Conservation (phyloP, 2,113 vertebrate species). For the Chloebia gouldiae region DNA sequence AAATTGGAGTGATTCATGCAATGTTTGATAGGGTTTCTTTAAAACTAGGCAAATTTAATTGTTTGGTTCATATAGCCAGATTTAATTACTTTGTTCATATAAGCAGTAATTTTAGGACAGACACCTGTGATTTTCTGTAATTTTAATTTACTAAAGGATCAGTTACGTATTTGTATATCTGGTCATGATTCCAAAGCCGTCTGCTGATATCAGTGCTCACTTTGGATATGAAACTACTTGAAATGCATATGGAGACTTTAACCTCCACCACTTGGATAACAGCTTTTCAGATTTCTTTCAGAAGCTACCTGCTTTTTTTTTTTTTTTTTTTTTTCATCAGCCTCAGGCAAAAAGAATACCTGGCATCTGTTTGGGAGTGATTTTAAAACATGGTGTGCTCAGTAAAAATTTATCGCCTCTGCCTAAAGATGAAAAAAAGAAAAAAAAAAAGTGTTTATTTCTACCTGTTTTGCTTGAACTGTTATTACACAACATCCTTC, state of each 20-base stretch:
- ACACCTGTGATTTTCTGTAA: slow-evolving; percentile 43
- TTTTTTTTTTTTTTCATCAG: not conserved
- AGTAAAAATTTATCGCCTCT: slow-evolving; percentile 10
- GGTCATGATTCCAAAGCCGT: not conserved
- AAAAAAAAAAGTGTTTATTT: not conserved
- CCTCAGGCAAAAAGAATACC: not conserved
- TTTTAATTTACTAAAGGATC: slow-evolving; percentile 22
- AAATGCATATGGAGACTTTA: not conserved
- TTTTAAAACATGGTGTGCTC: not conserved
- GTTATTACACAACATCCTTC: slow-evolving; percentile 1
- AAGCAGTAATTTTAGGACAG: slow-evolving; percentile 38
- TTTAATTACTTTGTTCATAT: slow-evolving; percentile 37
- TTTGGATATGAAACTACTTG: slow-evolving; percentile 1
- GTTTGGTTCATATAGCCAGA: slow-evolving; percentile 14
- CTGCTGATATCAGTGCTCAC: not conserved
- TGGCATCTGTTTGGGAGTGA: not conserved
- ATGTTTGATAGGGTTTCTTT: not conserved
- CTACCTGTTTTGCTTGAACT: not conserved
- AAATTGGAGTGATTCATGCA: slow-evolving; percentile 5
- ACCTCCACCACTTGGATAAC: not conserved
- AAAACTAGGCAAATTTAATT: not conserved
- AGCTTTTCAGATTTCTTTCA: slow-evolving; percentile 27
- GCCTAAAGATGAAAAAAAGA: not conserved
- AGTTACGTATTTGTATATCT: not conserved
- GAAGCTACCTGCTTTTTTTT: not conserved